A percentile compares a stretch with the other conserved stretches of the same genome.
Conservation (phyloP, 2,888 invertebrate genomes). For the Maniola hyperantus region DNA sequence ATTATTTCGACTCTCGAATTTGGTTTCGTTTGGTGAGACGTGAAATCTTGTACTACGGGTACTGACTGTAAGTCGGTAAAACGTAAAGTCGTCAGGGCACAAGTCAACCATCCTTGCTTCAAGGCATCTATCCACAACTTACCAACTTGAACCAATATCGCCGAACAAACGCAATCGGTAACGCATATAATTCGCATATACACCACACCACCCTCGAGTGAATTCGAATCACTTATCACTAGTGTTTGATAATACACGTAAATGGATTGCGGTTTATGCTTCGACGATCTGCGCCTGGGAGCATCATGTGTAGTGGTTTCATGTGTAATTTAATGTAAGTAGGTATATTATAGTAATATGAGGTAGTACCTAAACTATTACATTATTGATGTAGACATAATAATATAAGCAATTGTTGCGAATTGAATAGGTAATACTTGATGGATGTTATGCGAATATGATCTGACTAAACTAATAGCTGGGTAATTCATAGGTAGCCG, state of each 20-base stretch:
- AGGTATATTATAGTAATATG: not conserved
- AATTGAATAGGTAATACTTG: constrained; percentile 20
- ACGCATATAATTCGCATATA: constrained; percentile 19
- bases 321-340: constrained; percentile 34
- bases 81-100: not conserved
- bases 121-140: no score
- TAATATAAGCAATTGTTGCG: constrained; percentile 9
- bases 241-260: constrained; percentile 37
- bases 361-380: not conserved
- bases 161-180: not conserved
- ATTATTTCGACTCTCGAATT: no score
- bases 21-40: no score
- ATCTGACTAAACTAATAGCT: not conserved
- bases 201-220: constrained; percentile 22
- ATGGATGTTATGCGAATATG: not conserved
- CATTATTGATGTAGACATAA: not conserved
- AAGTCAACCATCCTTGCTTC: not conserved
- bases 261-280: constrained; percentile 41
- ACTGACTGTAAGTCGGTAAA: no score
- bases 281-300: constrained; percentile 36
- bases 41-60: no score
- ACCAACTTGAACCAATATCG: not conserved
- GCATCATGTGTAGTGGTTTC: constrained; percentile 38
- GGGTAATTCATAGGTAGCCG: no score
- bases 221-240: constrained; percentile 36